phyloP scores from a whole-genome alignment of 2,888 invertebrate genomes.

The Schizaphis graminum region DNA sequence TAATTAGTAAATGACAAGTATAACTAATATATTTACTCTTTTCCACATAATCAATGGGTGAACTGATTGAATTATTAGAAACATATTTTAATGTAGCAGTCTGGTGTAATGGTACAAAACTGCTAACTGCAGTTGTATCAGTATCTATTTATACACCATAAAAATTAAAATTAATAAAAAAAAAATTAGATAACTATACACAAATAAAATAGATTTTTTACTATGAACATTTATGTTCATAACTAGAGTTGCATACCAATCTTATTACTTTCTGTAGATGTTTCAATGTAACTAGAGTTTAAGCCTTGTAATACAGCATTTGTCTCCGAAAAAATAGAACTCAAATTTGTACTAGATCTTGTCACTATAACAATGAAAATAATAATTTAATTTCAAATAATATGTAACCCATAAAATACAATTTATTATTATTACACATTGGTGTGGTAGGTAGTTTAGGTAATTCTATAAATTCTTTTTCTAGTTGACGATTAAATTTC shows the following conservation, averaged over 20 bases:
- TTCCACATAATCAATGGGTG: background rate
- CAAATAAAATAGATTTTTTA: conserved; percentile 9
- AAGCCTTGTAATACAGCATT: conserved; percentile 13
- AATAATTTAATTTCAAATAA: no score
- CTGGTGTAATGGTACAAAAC: background rate
- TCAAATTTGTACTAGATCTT: conserved; percentile 17
- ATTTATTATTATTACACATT: no score
- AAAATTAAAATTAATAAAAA: background rate
- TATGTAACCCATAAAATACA: no score
- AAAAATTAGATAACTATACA: no score
- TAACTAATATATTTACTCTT: conserved; percentile 5
- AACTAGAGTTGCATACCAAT: background rate
- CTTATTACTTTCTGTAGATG: conserved; percentile 12
- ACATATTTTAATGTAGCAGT: background rate
- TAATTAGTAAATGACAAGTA: background rate
- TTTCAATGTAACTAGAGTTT: background rate
- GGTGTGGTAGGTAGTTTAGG: no score
- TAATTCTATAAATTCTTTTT: no score
- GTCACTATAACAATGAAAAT: background rate
- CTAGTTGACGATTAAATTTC: background rate
- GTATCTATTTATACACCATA: background rate
- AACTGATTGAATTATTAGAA: conserved; percentile 9
- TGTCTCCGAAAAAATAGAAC: background rate
- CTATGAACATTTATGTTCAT: background rate
- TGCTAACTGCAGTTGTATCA: background rate